phyloP scores from a whole-genome alignment of 2,888 invertebrate genomes.

The Tillus elongatus region DNA sequence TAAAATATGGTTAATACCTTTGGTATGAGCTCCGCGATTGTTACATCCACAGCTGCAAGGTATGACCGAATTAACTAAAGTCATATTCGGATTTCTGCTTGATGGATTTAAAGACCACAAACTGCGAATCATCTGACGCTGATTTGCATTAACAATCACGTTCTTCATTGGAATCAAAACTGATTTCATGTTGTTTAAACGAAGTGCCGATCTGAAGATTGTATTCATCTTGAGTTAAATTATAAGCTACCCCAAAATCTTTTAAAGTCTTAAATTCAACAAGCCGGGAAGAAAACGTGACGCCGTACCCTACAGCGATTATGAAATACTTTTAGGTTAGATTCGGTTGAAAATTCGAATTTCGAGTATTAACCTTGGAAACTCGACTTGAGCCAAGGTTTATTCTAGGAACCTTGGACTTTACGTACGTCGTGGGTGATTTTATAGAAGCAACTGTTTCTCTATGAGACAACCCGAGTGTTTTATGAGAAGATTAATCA shows the following conservation, averaged over 20 bases:
- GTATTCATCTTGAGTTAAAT: constrained; percentile 53
- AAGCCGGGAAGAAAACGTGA: constrained; percentile 5
- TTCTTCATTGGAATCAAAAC: constrained; percentile 34
- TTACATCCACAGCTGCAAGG: constrained; percentile 63
- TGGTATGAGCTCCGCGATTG: constrained; percentile 55
- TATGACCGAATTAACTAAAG: constrained; percentile 50
- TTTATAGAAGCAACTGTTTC: too few species aligned
- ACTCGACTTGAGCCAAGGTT: too few species aligned
- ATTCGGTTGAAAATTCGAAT: constrained; percentile 1
- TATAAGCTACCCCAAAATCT: constrained; percentile 7
- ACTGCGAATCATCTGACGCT: constrained; percentile 56
- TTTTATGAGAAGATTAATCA: too few species aligned
- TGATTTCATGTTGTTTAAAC: constrained; percentile 33
- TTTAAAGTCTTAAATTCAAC: not conserved
- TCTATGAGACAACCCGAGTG: too few species aligned
- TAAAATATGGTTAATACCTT: constrained; percentile 47
- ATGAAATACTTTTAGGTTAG: too few species aligned
- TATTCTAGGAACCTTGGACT: too few species aligned
- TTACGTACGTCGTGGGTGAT: too few species aligned
- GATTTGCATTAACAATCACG: constrained; percentile 26
- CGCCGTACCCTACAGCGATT: too few species aligned
- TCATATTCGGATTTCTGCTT: constrained; percentile 34
- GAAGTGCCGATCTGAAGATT: constrained; percentile 53
- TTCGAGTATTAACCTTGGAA: too few species aligned
- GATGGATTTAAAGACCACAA: constrained; percentile 60